These are phyloP conservation scores for Campoplex nolae DNA, from an alignment of 2,888 invertebrate genomes.

Conservation along the genomic window DNA sequence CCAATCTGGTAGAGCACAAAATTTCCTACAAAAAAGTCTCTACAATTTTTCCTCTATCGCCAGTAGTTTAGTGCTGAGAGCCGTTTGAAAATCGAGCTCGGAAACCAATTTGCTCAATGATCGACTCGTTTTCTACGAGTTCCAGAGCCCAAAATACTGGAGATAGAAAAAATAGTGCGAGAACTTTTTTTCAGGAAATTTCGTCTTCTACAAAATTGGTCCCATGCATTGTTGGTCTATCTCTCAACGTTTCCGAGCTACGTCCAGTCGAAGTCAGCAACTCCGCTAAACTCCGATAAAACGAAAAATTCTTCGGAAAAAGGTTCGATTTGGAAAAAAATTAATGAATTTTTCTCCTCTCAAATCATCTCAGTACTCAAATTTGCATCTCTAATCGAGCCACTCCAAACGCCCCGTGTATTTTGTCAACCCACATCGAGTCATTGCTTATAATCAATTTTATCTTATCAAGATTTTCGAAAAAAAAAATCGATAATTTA, in stretches of 20 bases:
- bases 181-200: background rate
- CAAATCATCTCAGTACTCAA: background rate
- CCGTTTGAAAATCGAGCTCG: background rate
- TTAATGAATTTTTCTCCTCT: background rate
- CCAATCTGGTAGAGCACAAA: background rate
- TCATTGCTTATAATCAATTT: constrained; percentile 6
- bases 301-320: background rate
- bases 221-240: background rate
- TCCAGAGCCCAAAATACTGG: background rate
- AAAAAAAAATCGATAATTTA: constrained; percentile 1
- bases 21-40: background rate
- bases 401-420: background rate
- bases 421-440: background rate
- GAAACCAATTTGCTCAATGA: background rate
- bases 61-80: background rate
- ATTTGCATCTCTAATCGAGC: background rate
- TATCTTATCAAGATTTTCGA: constrained; percentile 16
- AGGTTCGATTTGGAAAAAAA: background rate
- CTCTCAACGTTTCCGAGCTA: background rate
- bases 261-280: background rate
- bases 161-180: background rate
- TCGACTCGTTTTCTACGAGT: background rate
- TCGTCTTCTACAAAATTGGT: background rate
- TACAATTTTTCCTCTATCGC: background rate
- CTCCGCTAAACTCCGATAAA: background rate